These are phyloP conservation scores for Heteromormyrus szaboi DNA, from an alignment of 2,797 vertebrate genomes.

Conservation along the genomic window DNA sequence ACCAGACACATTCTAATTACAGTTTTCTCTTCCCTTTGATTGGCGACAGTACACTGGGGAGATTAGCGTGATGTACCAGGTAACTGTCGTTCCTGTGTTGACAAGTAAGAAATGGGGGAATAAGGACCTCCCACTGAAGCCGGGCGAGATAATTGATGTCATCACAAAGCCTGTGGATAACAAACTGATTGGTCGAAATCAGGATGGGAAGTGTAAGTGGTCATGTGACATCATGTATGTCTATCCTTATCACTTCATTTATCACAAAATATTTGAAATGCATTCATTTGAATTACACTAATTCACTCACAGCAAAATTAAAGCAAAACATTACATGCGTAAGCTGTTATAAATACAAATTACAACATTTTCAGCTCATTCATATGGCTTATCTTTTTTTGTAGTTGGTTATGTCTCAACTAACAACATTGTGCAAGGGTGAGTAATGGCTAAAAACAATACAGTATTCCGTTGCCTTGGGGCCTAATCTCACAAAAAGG, in stretches of 20 bases:
- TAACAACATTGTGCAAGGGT: constrained; percentile 57
- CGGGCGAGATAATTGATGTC: constrained; percentile 62
- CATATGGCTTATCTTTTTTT: constrained; percentile 40
- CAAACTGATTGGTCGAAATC: constrained; percentile 68
- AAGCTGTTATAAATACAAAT: background rate
- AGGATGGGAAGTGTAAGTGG: constrained; percentile 73
- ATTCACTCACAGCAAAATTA: background rate
- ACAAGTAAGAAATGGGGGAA: constrained; percentile 54
- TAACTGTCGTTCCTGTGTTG: constrained; percentile 45
- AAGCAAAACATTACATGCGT: background rate
- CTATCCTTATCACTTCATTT: background rate
- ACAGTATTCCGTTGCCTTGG: background rate
- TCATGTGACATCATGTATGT: background rate
- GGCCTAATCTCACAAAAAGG: background rate
- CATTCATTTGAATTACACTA: background rate
- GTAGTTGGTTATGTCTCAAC: constrained; percentile 69
- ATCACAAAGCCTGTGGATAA: constrained; percentile 57
- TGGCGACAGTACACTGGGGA: constrained; percentile 62
- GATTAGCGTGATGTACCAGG: constrained; percentile 62
- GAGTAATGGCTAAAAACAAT: constrained; percentile 43
- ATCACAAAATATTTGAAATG: background rate
- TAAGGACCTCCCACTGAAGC: constrained; percentile 63
- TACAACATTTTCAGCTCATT: background rate
- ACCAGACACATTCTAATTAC: background rate
- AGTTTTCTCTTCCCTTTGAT: background rate